A percentile compares a stretch with the other conserved stretches of the same genome.
Conservation (phyloP, 2,113 vertebrate species). For the Rhinoptilus africanus region DNA sequence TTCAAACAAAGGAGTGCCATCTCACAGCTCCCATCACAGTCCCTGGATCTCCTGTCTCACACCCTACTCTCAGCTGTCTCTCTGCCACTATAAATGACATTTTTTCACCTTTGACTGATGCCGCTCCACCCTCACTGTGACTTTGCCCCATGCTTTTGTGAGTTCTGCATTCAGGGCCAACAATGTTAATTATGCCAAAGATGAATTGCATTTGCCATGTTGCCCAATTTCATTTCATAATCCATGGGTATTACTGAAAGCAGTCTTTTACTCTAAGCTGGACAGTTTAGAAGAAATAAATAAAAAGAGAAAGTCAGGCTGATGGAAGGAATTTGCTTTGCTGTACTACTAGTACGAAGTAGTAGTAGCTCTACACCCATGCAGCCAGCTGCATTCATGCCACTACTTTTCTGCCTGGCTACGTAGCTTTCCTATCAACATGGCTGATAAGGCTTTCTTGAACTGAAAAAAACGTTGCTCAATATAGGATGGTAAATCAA, state of each 20-base stretch:
- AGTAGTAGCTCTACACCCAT: neutral
- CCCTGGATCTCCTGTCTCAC: neutral
- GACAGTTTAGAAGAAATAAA: neutral
- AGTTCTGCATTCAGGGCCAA: neutral
- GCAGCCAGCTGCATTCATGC: neutral
- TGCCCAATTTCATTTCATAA: neutral
- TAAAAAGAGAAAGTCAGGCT: neutral
- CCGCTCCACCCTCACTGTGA: neutral
- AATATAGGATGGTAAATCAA: neutral
- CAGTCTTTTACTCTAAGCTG: neutral
- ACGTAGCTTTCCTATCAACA: neutral
- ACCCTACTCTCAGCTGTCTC: neutral
- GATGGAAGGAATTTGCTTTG: neutral
- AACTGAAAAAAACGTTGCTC: neutral
- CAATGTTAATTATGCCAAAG: neutral
- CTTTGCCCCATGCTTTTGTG: neutral
- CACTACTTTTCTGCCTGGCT: neutral
- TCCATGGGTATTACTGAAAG: neutral
- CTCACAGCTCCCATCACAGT: neutral
- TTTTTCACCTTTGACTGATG: neutral
- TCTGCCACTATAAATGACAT: neutral
- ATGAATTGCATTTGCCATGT: neutral
- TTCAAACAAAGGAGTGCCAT: neutral
- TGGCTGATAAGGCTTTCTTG: neutral
- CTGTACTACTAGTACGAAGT: neutral